phyloP scores from a whole-genome alignment of 2,888 invertebrate species.

The Hyposoter dolosus region DNA sequence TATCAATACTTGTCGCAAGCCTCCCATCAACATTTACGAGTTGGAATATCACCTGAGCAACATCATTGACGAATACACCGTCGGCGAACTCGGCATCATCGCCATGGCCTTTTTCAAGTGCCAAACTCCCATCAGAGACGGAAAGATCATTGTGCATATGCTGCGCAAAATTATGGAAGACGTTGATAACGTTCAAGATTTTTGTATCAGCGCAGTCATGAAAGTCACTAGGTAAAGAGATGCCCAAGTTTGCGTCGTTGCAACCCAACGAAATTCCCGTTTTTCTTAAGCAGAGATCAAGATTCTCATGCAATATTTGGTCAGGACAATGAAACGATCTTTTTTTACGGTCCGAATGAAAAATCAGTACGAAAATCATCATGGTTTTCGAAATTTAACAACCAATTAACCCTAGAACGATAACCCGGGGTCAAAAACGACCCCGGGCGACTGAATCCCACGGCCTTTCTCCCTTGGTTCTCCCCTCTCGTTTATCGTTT shows the following conservation, averaged over 20 bases:
- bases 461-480: too few species aligned
- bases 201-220: conserved; percentile 88
- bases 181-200: conserved; percentile 87
- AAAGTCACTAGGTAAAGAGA: conserved; percentile 85
- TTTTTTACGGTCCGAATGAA: too few species aligned
- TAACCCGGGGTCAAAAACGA: too few species aligned
- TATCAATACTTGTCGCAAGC: conserved; percentile 87
- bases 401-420: too few species aligned
- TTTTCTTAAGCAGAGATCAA: too few species aligned
- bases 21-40: conserved; percentile 88
- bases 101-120: conserved; percentile 93
- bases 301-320: too few species aligned
- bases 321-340: too few species aligned
- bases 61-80: conserved; percentile 86
- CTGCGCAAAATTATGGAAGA: conserved; percentile 86
- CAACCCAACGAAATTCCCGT: too few species aligned
- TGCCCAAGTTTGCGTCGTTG: neutral
- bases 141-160: conserved; percentile 85
- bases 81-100: conserved; percentile 90
- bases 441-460: too few species aligned
- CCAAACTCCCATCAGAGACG: conserved; percentile 87
- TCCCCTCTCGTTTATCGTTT: too few species aligned
- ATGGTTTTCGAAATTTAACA: too few species aligned
- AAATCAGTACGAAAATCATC: too few species aligned
- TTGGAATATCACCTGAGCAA: conserved; percentile 87